Evolutionary conservation across 1,140 invertebrate genomes (phyloP), one percentile per base, ranked within the genome.

Genomic region (Drosophila baimaii): DNA sequence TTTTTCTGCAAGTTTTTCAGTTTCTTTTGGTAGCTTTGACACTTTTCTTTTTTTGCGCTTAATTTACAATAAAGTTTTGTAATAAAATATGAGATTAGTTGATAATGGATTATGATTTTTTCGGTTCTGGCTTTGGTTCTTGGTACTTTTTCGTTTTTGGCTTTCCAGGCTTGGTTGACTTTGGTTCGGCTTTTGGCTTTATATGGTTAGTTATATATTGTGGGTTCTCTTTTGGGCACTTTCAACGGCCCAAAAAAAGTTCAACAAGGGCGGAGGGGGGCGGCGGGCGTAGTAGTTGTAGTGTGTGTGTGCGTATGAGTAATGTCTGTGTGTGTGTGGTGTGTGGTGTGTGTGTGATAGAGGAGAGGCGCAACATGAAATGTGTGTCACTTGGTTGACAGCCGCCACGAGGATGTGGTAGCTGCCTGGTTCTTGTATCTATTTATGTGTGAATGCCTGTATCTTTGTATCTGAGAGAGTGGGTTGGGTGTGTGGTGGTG

Each of bases 61-160:
- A 90, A 82, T 90, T 90, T 90, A 90, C 89, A 90, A 90, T 90
- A 90, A 75, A 72, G 81, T 90, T 90, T 90, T 90, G 88, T 90
- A 90, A 90, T 90, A 89, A 43, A 68, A 76, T 54, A 54, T 74
- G 63, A 63, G 41, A 39, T 68, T 49, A 25, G 19, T 79, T 79
- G 56, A 69, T 79, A 63, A 47, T 78, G 46, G 46, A 46, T 74
- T 71, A 72, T 61, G 62, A 25, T 63, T 82, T 57, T 58, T 66
- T 78, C 54, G 44, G 70, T 56, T 54, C 41, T 64, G 57, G 54
- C 39, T 51, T 41, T 25, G 41, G 27, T 43, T 68, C 65, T 23
- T 77, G 66, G 46, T 52, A n/a, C 58, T 44, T 23, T 43, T 51
- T 57, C 17, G 52, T 23, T 77, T 65, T 44, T 47, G 47, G 25